phyloP scores from a whole-genome alignment of 23 tunicate species.

The Ascidia mentula region DNA sequence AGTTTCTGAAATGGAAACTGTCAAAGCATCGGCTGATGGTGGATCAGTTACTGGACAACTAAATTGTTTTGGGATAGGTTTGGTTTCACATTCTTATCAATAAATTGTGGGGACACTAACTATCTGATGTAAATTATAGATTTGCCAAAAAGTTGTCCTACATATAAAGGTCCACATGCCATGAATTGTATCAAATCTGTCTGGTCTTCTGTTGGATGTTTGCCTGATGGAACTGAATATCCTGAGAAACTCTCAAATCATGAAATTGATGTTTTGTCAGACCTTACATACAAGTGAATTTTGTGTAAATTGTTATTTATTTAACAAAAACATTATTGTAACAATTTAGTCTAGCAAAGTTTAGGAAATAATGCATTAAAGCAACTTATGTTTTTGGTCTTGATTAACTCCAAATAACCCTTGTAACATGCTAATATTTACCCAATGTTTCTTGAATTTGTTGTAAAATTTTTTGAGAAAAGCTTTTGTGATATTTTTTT shows the following conservation, averaged over 20 bases:
- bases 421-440: too few relatives aligned
- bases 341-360: too few relatives aligned
- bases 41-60: background rate
- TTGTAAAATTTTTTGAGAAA: too few relatives aligned
- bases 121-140: background rate
- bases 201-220: background rate
- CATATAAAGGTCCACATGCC: background rate
- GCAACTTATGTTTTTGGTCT: too few relatives aligned
- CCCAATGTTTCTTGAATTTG: too few relatives aligned
- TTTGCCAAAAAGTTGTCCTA: background rate
- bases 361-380: too few relatives aligned
- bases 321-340: too few relatives aligned
- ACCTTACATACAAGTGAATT: too few relatives aligned
- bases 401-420: too few relatives aligned
- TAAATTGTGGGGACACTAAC: background rate
- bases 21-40: background rate
- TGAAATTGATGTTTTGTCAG: background rate
- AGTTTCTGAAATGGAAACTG: background rate
- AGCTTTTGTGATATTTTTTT: too few relatives aligned
- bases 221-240: background rate
- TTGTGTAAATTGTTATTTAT: too few relatives aligned
- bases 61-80: background rate
- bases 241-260: background rate
- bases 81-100: background rate
- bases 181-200: background rate